phyloP scores from a whole-genome alignment of 2,888 invertebrate genomes.

The Eilema depressum region DNA sequence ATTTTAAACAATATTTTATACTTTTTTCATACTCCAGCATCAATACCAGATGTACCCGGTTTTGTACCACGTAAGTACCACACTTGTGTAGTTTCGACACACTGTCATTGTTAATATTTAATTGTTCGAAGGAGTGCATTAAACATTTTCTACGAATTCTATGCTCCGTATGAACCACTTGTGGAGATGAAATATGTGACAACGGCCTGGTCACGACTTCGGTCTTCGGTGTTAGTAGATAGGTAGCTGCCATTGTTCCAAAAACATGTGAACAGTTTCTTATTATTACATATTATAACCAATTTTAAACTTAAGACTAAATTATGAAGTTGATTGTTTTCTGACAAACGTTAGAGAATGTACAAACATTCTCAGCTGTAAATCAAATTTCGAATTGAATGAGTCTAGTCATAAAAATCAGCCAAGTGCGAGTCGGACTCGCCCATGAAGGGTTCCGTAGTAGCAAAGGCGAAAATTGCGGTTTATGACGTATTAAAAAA shows the following conservation, averaged over 20 bases:
- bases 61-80: conserved; percentile 53
- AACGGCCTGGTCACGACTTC: no score
- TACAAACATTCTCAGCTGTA: background rate
- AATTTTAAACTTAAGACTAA: background rate
- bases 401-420: no score
- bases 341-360: background rate
- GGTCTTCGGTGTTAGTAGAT: conserved; percentile 42
- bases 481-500: no score
- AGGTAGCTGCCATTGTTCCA: conserved; percentile 26
- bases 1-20: background rate
- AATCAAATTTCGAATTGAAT: no score
- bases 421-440: no score
- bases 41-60: conserved; percentile 44
- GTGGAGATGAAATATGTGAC: conserved; percentile 37
- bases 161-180: conserved; percentile 31
- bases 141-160: conserved; percentile 32
- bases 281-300: no score
- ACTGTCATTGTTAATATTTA: conserved; percentile 10
- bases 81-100: conserved; percentile 10
- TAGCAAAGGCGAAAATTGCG: no score
- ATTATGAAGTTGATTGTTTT: background rate
- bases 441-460: no score
- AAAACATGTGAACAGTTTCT: background rate
- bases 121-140: background rate
- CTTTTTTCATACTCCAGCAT: conserved; percentile 44